These are phyloP conservation scores for Rhinatrema bivittatum DNA, from an alignment of 2,797 vertebrate species.

Conservation along the genomic window DNA sequence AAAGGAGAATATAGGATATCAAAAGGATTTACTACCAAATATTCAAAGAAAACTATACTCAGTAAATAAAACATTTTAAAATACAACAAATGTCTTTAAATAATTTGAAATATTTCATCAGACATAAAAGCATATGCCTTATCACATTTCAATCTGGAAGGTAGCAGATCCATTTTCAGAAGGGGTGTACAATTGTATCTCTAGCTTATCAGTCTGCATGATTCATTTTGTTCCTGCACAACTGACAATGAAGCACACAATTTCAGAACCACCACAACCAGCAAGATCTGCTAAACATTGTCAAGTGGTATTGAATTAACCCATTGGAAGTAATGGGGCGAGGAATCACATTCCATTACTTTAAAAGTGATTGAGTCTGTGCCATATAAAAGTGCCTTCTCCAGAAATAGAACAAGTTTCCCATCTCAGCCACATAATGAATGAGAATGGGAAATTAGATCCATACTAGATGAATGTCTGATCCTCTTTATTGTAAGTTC, in stretches of 20 bases:
- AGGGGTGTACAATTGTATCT: constrained; percentile 18
- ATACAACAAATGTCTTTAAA: constrained; percentile 13
- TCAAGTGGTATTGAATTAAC: constrained; percentile 9
- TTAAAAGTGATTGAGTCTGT: not conserved
- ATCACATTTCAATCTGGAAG: constrained; percentile 18
- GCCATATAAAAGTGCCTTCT: not conserved
- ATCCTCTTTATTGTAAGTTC: constrained; percentile 1
- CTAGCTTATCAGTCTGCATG: not conserved
- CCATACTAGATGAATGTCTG: not conserved
- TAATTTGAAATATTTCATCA: constrained; percentile 22
- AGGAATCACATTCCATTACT: constrained; percentile 7
- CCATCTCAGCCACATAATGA: not conserved
- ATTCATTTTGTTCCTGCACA: constrained; percentile 7
- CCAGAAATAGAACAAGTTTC: not conserved
- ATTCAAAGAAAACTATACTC: constrained; percentile 4
- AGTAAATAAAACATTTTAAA: not conserved
- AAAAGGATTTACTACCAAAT: constrained; percentile 10
- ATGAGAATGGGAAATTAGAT: constrained; percentile 3
- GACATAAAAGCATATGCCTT: not conserved
- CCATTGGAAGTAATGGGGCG: constrained; percentile 12
- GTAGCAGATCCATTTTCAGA: constrained; percentile 6
- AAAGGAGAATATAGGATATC: constrained; percentile 16
- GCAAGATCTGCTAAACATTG: constrained; percentile 1
- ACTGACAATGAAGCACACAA: too few relatives aligned
- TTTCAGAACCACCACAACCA: not conserved